Evolutionary conservation across 1,140 invertebrate species (phyloP), one percentile per base, ranked within the genome.

Genomic region (Pseudachorutes palmiensis): DNA sequence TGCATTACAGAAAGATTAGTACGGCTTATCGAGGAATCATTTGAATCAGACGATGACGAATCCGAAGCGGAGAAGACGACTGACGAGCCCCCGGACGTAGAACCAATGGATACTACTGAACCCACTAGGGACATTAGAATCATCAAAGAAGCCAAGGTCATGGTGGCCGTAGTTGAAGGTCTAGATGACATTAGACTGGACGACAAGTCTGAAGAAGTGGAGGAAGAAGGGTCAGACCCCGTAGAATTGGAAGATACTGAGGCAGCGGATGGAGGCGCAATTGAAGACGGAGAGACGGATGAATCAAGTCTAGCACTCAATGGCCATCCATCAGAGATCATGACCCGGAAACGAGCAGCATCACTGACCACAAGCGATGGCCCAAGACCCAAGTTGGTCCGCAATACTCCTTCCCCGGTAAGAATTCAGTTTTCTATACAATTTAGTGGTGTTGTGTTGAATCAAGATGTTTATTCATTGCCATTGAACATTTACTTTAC

Each of bases 281-380:
- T 61, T 30, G 61, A 67, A 28, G 45, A 70, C 3, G 62, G 28
- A 26, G 65, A 70, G 26, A 29, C 41, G 2, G 45, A 1, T 24
- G 33, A 58, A 1, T 33, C 59, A 14, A 24, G 48, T 30, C 26
- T 31, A 30, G 1, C 24, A 2, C 30, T 51, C 16, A 62, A 33
- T 9, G 49, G 26, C 2, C 55, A 58, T 5, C 31, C 14, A 26
- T 33, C 33, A 9, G 45, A 41, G 29, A 31, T 36, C 24, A 36
- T 68, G 30, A 70, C 69, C 1, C 29, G 72, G 16, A 73, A 73
- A 48, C 41, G 72, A 29, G 60, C 72, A 5, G 63, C 69, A 1
- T 73, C 72, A n/a, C 29, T 70, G 12, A 68, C 68, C 1, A 66
- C 69, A 19, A 64, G 26, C 33, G 72, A 72, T 31, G 72, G 60